Conservation (phyloP, 1,140 invertebrate genomes). For the Drosophila malerkotliana region DNA sequence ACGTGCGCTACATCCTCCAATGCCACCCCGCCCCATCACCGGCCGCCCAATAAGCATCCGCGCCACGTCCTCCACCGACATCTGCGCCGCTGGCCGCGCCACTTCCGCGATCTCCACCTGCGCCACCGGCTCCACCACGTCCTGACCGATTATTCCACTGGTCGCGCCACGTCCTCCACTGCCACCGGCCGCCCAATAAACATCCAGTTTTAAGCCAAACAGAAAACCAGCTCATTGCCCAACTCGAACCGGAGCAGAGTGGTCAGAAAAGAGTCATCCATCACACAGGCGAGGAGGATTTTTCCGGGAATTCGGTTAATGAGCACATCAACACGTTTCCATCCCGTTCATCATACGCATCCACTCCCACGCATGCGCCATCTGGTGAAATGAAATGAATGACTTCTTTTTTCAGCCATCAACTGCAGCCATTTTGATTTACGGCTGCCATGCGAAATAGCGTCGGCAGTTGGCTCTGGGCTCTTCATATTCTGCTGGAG, state of each 20-base stretch:
- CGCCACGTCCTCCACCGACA: no score
- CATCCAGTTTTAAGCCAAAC: constrained; percentile 68
- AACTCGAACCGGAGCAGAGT: neutral
- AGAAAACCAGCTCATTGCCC: constrained; percentile 42
- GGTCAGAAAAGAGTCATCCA: constrained; percentile 22
- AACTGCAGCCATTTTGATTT: constrained; percentile 79
- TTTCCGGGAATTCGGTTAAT: constrained; percentile 42
- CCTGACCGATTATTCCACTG: no score
- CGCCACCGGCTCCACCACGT: no score
- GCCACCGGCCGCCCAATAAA: no score
- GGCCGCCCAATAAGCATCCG: no score
- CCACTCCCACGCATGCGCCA: constrained; percentile 70
- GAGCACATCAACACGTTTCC: constrained; percentile 46
- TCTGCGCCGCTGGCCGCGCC: no score
- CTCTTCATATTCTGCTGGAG: neutral
- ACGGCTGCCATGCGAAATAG: constrained; percentile 50
- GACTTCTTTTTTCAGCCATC: constrained; percentile 78
- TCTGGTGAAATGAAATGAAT: constrained; percentile 69
- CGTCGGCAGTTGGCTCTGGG: no score
- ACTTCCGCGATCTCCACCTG: no score
- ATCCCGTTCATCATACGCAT: constrained; percentile 15
- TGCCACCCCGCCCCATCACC: no score
- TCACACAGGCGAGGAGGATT: constrained; percentile 26
- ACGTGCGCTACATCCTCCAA: no score
- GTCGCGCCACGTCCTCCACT: no score